These are phyloP conservation scores for Ametastegia equiseti DNA, from an alignment of 2,888 invertebrate genomes.

Conservation along the genomic window DNA sequence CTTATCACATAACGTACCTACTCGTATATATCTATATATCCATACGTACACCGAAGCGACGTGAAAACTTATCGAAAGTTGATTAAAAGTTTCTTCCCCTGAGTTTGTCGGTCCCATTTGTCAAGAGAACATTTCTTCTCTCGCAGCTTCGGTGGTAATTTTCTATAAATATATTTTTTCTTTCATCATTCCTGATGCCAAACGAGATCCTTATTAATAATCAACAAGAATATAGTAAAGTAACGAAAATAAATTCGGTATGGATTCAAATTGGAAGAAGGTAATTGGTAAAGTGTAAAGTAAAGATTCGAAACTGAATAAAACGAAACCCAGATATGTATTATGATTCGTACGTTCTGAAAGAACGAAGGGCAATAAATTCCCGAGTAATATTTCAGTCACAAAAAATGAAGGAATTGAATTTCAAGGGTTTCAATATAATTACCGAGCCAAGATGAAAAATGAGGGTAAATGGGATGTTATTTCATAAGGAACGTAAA, in stretches of 20 bases:
- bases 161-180: neutral
- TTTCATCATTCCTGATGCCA: neutral
- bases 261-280: neutral
- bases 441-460: neutral
- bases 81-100: slow-evolving; percentile 4
- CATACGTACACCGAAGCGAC: neutral
- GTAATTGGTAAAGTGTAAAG: too few species aligned
- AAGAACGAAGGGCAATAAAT: neutral
- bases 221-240: neutral
- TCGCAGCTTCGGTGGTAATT: neutral
- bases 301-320: too few species aligned
- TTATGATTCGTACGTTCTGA: neutral
- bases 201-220: neutral
- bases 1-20: neutral
- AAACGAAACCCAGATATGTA: too few species aligned
- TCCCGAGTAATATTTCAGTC: neutral
- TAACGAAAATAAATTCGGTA: neutral
- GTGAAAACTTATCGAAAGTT: slow-evolving; percentile 14
- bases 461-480: neutral
- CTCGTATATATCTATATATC: neutral
- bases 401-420: neutral
- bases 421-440: neutral
- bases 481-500: slow-evolving; percentile 8
- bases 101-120: slow-evolving; percentile 19
- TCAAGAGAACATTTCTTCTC: neutral